phyloP scores from a whole-genome alignment of 2,797 vertebrate genomes.

The Cyprinella venusta region DNA sequence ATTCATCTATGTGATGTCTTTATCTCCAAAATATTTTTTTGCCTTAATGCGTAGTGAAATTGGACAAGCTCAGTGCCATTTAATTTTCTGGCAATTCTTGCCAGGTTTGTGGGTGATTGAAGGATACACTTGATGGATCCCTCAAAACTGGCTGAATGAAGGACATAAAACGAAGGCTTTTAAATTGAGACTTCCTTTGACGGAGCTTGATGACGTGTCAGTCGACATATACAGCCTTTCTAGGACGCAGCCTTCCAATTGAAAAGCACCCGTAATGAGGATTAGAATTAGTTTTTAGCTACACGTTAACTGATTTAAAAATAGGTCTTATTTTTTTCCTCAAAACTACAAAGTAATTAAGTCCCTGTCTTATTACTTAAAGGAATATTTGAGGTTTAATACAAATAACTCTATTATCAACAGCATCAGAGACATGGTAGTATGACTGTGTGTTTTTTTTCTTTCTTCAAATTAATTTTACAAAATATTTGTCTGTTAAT shows the following conservation, averaged over 20 bases:
- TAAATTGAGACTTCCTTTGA: background rate
- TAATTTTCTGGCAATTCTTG: background rate
- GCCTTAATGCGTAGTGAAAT: background rate
- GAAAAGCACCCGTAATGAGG: background rate
- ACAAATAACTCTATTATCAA: background rate
- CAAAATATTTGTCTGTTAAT: background rate
- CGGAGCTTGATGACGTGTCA: background rate
- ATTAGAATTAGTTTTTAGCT: background rate
- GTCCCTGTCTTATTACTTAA: background rate
- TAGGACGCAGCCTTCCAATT: background rate
- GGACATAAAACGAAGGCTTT: background rate
- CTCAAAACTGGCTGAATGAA: background rate
- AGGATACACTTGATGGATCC: background rate
- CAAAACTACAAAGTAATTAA: background rate
- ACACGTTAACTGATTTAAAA: background rate
- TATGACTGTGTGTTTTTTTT: background rate
- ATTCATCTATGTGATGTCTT: no score
- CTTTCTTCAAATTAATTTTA: background rate
- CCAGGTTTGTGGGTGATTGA: background rate
- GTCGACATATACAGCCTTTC: background rate
- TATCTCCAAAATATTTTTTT: no score
- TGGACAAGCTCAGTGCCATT: background rate
- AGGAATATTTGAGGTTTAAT: constrained; percentile 16
- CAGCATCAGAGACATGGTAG: background rate
- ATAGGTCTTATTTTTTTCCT: background rate